Base-by-base conservation (phyloP, 2,113 vertebrate species). In the Loxodonta africana region DNA sequence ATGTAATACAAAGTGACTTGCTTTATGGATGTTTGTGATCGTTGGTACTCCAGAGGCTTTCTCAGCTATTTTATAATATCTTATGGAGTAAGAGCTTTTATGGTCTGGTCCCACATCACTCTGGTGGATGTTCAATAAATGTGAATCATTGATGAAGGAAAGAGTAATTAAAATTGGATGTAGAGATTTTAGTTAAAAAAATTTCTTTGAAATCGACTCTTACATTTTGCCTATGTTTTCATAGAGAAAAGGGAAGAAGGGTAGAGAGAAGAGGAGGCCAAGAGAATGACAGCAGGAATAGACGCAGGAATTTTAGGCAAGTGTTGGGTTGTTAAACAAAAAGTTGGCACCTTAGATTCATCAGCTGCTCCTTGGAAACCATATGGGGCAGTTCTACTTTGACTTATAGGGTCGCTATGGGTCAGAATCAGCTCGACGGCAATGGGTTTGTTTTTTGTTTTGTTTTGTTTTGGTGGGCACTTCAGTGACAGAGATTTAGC, bases 91-190 rank as follows among this genome's bases (percentile, higher is more conserved):
- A 96, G 83, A 95, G 82, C 62, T 95, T 95, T 96, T 78, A 67
- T 5, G 18, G n/a, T 91, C 76, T 90, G 20, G 18, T 87, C 41
- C 60, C 62, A 76, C 46, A 48, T 69, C 37, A 8, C 82, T 69
- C 62, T 63, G 73, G 18, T 44, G 53, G 44, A 88, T 94, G 83
- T 57, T 97, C 97, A 48, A 67, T 81, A 90, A 89, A 69, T 63
- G 90, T 95, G 95, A 95, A 91, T 94, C 81, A 90, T 9, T 96
- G 93, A 95, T 96, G 83, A 95, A 92, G 77, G 83, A 57, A 83
- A 94, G 96, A 88, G 37, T 94, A 92, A 69, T 95, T 97, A 92
- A 83, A 92, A 44, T 89, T 85, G 28, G 53, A 80, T 97, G 44
- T 71, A 84, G 77, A 44, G 65, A 67, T 95, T 94, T 97, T 77